A percentile compares a stretch with the other conserved stretches of the same genome.
phyloP scores from a whole-genome alignment of 1,140 invertebrate genomes.

The Caenorhabditis tropicalis region DNA sequence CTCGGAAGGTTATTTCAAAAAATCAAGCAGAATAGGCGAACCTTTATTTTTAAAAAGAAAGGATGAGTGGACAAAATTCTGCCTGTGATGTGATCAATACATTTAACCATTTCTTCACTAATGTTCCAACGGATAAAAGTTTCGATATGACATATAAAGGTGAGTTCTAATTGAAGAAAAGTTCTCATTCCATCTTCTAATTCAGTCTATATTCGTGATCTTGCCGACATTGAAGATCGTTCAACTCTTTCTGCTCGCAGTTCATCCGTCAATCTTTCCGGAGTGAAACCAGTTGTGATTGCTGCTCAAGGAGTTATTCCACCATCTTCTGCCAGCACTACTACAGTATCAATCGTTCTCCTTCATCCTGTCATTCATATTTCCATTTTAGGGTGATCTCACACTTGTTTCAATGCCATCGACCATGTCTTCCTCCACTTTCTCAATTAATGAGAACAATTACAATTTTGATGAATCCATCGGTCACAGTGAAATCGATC shows the following conservation, averaged over 20 bases:
- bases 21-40: no score
- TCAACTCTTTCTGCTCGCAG: neutral
- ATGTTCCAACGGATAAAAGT: neutral
- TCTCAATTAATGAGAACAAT: neutral
- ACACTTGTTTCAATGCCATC: neutral
- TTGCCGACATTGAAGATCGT: neutral
- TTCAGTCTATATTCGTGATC: neutral
- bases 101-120: neutral
- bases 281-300: neutral
- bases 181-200: neutral
- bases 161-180: neutral
- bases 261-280: neutral
- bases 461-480: no score
- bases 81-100: neutral
- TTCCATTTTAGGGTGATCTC: neutral
- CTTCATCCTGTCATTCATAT: no score
- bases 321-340: neutral
- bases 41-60: neutral
- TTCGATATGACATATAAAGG: constrained; percentile 21
- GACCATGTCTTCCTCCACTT: neutral
- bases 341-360: neutral
- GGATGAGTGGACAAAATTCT: neutral
- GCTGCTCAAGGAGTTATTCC: neutral
- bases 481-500: neutral
- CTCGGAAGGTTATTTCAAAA: no score